Conservation (phyloP, 2,113 vertebrate species). For the Xiphias gladius region DNA sequence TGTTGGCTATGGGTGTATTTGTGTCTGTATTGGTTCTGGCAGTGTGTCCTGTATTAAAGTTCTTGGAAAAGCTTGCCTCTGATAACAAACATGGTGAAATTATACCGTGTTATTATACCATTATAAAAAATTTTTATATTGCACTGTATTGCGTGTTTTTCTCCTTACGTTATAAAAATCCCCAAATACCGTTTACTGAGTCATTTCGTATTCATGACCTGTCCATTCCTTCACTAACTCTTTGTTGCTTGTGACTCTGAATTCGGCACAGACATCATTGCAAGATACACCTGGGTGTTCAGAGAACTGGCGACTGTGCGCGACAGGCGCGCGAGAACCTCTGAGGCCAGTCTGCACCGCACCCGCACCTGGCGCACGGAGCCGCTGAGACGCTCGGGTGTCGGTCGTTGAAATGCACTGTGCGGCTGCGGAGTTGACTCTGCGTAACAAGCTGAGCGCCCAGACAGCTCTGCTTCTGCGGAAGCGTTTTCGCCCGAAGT, state of each 20-base stretch:
- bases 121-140: too few species aligned
- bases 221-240: not conserved
- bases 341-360: not conserved
- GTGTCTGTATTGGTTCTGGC: not conserved
- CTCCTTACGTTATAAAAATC: not conserved
- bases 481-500: not conserved
- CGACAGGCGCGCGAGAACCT: not conserved
- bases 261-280: not conserved
- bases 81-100: not conserved
- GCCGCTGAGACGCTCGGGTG: not conserved
- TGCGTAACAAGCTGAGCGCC: conserved; percentile 1
- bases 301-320: not conserved
- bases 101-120: too few species aligned
- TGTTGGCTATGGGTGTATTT: not conserved
- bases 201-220: not conserved
- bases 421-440: not conserved
- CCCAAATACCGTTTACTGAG: not conserved
- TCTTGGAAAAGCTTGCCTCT: not conserved
- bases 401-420: not conserved
- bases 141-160: not conserved
- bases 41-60: not conserved
- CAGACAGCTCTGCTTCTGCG: not conserved
- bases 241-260: not conserved
- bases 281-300: not conserved
- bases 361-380: not conserved